These are phyloP conservation scores for Lagopus leucura DNA, from an alignment of 2,113 vertebrate genomes.

Conservation along the genomic window DNA sequence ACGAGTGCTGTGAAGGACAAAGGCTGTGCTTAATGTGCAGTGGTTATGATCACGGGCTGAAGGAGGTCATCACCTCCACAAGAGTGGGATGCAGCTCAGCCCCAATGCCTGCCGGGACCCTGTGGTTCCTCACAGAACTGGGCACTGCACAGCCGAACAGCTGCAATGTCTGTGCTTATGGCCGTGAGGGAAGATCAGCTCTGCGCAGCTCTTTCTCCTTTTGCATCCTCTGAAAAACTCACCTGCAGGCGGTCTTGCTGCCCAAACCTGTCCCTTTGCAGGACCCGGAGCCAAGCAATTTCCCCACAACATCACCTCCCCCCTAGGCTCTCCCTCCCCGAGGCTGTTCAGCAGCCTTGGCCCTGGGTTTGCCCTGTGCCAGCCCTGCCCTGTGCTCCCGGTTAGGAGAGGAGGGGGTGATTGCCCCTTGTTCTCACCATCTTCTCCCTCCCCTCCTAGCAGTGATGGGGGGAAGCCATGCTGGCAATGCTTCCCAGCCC, in stretches of 20 bases:
- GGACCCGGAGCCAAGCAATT: background rate
- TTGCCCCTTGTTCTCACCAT: background rate
- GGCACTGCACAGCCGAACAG: background rate
- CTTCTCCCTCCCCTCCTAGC: background rate
- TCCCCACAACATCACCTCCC: background rate
- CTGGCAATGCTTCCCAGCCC: background rate
- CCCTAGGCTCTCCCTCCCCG: background rate
- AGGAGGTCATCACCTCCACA: background rate
- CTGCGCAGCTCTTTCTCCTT: background rate
- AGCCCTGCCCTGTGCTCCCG: conserved; percentile 80
- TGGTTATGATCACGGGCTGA: background rate
- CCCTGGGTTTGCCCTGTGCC: conserved; percentile 70
- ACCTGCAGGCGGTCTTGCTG: background rate
- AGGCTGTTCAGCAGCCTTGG: background rate
- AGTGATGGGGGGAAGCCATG: background rate
- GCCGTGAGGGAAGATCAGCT: background rate
- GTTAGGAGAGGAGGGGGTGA: conserved; percentile 56
- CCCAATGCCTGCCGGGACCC: background rate
- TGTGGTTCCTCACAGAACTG: background rate
- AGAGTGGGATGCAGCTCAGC: background rate
- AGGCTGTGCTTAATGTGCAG: conserved; percentile 20
- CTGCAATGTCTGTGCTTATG: background rate
- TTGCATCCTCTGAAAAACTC: background rate
- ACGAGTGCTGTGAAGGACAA: background rate
- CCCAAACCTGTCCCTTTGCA: background rate